Conservation (phyloP, 2,888 invertebrate species). For the Platycnemis pennipes region DNA sequence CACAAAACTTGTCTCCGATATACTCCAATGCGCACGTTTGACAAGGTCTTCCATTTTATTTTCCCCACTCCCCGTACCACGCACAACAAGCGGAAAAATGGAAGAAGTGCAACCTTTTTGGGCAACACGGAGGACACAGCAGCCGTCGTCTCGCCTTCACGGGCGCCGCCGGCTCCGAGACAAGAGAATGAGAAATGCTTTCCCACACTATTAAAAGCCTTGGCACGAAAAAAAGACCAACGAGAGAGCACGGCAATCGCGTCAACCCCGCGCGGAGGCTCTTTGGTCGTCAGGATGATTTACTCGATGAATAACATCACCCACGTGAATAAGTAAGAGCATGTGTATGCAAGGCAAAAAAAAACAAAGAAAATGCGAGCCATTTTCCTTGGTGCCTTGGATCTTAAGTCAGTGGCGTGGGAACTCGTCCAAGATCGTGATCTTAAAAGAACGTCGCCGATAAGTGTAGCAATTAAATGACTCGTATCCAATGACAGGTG, state of each 20-base stretch:
- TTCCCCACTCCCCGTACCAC: slow-evolving; percentile 4
- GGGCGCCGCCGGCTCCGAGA: not conserved
- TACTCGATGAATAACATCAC: slow-evolving; percentile 13
- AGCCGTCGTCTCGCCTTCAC: not conserved
- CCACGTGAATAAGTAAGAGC: not conserved
- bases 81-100: not conserved
- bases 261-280: not conserved
- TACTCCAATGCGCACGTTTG: not conserved
- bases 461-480: not conserved
- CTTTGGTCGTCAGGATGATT: not conserved
- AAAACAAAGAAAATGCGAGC: not conserved
- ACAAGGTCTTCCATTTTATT: not conserved
- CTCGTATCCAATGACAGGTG: not conserved
- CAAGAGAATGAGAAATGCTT: slow-evolving; percentile 8
- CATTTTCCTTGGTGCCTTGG: not conserved
- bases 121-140: not conserved
- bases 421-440: slow-evolving; percentile 24
- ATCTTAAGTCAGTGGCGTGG: not conserved
- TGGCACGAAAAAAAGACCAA: slow-evolving; percentile 16
- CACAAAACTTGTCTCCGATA: not conserved
- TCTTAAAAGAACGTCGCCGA: slow-evolving; percentile 8
- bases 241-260: not conserved
- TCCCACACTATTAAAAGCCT: slow-evolving; percentile 38
- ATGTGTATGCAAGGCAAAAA: not conserved
- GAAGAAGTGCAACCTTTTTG: not conserved